Evolutionary conservation across 2,797 vertebrate genomes (phyloP).

Genomic region (Linurgus olivaceus): DNA sequence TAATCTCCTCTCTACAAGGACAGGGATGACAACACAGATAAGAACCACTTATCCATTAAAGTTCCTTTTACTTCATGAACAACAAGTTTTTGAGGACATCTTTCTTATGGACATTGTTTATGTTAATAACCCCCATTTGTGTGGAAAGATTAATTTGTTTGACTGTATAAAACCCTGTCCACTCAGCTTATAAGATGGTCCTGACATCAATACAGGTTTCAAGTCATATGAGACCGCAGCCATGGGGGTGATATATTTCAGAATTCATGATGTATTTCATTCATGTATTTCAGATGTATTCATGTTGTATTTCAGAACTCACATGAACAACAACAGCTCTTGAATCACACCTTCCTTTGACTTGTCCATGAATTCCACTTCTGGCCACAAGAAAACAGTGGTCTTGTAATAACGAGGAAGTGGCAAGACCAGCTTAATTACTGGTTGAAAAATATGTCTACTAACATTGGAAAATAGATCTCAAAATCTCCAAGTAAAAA

Average conservation of each 20-base stretch:
- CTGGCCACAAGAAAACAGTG: not conserved
- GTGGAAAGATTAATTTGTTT: not conserved
- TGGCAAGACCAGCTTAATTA: not conserved
- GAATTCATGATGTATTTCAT: not conserved
- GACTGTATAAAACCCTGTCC: not conserved
- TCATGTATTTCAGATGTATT: not conserved
- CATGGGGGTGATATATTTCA: not conserved
- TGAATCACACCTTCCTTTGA: not conserved
- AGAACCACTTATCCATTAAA: not conserved
- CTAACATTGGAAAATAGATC: not conserved
- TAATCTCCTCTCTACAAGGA: not conserved
- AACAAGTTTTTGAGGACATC: not conserved
- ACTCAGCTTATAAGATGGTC: not conserved
- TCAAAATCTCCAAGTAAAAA: not conserved
- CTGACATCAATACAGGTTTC: not conserved
- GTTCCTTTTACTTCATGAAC: not conserved
- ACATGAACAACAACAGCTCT: not conserved
- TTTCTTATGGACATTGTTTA: not conserved
- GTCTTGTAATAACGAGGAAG: not conserved
- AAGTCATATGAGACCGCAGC: not conserved
- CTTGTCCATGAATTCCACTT: not conserved
- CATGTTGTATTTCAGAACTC: not conserved
- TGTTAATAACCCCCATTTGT: not conserved
- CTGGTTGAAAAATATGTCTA: not conserved
- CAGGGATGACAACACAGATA: not conserved